Conservation (phyloP, 2,797 vertebrate species). For the Dermochelys coriacea region DNA sequence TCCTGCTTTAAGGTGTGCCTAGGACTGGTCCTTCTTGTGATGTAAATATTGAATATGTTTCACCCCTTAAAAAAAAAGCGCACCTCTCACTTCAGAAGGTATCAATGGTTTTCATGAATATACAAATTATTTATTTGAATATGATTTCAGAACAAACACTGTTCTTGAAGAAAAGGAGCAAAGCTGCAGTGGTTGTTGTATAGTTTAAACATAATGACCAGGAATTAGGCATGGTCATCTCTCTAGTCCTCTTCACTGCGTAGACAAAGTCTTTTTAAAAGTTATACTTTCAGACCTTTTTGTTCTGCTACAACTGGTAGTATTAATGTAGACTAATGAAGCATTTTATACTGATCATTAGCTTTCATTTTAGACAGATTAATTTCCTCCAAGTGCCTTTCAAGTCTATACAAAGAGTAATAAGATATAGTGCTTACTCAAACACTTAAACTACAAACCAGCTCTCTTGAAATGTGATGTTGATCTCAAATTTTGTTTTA, state of each 20-base stretch:
- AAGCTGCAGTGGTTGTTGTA: constrained; percentile 4
- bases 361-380: constrained; percentile 53
- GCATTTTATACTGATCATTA: constrained; percentile 60
- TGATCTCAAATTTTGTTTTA: constrained; percentile 40
- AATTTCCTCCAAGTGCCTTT: constrained; percentile 60
- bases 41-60: neutral
- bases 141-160: neutral
- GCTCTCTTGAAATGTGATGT: neutral
- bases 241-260: neutral
- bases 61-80: neutral
- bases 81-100: neutral
- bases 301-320: neutral
- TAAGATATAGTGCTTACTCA: constrained; percentile 17
- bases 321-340: constrained; percentile 60
- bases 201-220: constrained; percentile 22
- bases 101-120: neutral
- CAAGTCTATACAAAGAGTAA: constrained; percentile 34
- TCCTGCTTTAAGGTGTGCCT: neutral
- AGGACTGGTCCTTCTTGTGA: neutral
- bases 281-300: neutral
- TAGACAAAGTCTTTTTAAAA: constrained; percentile 32
- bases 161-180: neutral
- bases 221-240: neutral
- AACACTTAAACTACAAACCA: constrained; percentile 47
- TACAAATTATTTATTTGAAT: fast-evolving